Conservation (phyloP, 2,888 invertebrate genomes). For the Nycteola revayana region DNA sequence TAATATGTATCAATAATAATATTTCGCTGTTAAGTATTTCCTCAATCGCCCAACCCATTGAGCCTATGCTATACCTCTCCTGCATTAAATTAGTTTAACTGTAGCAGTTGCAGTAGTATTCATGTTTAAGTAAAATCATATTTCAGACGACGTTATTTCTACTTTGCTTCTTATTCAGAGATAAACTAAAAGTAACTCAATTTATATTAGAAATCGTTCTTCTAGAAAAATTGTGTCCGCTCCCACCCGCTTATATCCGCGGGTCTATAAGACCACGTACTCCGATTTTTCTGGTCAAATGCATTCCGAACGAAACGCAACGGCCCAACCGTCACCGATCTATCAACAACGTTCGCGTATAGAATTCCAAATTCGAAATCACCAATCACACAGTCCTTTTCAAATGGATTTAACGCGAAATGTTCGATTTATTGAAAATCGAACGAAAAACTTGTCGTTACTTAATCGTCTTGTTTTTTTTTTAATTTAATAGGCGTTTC, state of each 20-base stretch:
- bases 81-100: no score
- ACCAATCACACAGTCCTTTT: conserved; percentile 62
- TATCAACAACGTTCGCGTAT: conserved; percentile 68
- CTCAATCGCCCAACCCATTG: no score
- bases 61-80: no score
- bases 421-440: conserved; percentile 59
- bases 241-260: conserved; percentile 36
- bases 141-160: no score
- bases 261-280: conserved; percentile 53
- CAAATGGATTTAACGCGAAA: conserved; percentile 59
- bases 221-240: conserved; percentile 25
- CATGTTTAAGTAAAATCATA: no score
- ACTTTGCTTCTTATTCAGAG: no score
- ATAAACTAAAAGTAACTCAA: not conserved
- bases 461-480: conserved; percentile 49
- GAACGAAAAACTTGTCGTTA: conserved; percentile 61
- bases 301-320: conserved; percentile 52
- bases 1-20: no score
- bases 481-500: conserved; percentile 17
- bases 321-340: conserved; percentile 66
- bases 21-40: no score
- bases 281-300: conserved; percentile 76
- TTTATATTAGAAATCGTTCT: conserved; percentile 2
- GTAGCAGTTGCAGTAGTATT: no score
- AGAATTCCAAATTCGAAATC: conserved; percentile 68